Percentiles rank a stretch among this genome's conserved stretches.
Conservation (phyloP, 2,888 invertebrate species). For the Diabrotica balteata region DNA sequence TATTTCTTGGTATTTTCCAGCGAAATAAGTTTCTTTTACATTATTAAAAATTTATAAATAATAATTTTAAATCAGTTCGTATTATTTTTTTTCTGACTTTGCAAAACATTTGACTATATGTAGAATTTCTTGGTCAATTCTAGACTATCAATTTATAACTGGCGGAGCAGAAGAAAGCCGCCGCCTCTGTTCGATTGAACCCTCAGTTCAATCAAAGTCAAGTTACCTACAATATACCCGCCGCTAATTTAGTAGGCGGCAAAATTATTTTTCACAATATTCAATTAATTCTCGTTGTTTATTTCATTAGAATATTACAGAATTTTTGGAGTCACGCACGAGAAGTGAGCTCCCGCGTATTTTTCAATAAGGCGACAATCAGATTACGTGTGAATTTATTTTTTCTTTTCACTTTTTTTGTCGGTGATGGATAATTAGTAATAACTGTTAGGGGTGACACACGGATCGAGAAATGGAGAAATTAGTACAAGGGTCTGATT, state of each 20-base stretch:
- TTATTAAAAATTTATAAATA: too few relatives aligned
- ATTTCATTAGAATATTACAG: slow-evolving; percentile 35
- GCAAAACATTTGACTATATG: too few relatives aligned
- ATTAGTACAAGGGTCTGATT: background rate
- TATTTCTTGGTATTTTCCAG: too few relatives aligned
- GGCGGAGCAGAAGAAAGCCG: background rate
- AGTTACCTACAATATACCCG: slow-evolving; percentile 38
- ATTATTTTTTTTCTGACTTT: too few relatives aligned
- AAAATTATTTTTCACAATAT: slow-evolving; percentile 46
- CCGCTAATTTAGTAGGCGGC: slow-evolving; percentile 40
- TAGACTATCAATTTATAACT: too few relatives aligned
- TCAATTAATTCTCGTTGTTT: slow-evolving; percentile 44
- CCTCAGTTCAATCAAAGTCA: slow-evolving; percentile 49
- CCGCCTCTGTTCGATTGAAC: slow-evolving; percentile 29
- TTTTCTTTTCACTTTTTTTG: slow-evolving; percentile 13
- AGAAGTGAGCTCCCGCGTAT: slow-evolving; percentile 16
- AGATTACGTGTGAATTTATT: slow-evolving; percentile 27
- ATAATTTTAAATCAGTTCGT: too few relatives aligned
- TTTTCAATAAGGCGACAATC: slow-evolving; percentile 32
- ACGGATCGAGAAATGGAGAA: slow-evolving; percentile 9
- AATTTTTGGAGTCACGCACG: slow-evolving; percentile 34
- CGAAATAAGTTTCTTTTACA: too few relatives aligned
- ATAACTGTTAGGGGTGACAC: slow-evolving; percentile 12
- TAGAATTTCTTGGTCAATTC: too few relatives aligned
- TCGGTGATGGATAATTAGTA: slow-evolving; percentile 24